Percentiles rank a stretch among this genome's conserved stretches.
Conservation (phyloP, 2,797 vertebrate genomes). For the Lepilemur ruficaudatus region DNA sequence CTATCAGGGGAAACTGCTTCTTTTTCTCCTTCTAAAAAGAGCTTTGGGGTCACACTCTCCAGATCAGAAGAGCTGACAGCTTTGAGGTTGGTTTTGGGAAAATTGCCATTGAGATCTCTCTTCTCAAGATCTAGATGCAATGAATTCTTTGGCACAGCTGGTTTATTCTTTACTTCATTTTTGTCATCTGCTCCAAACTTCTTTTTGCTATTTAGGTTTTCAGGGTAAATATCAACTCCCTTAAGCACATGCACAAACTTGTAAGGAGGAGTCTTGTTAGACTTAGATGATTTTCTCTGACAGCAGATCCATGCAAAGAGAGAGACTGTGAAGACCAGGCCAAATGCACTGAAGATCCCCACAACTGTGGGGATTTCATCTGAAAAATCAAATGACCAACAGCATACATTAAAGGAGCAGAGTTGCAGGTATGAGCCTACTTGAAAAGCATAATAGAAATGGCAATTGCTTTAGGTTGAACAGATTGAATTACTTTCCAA, state of each 20-base stretch:
- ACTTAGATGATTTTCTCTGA: conserved; percentile 95
- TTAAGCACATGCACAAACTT: conserved; percentile 99
- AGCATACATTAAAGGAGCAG: conserved; percentile 75
- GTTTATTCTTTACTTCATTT: conserved; percentile 86
- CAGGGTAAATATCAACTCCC: conserved; percentile 97
- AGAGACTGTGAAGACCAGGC: conserved; percentile 96
- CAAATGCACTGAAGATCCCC: conserved; percentile 95
- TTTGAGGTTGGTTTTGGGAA: conserved; percentile 92
- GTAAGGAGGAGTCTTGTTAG: conserved; percentile 95
- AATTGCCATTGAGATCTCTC: conserved; percentile 96
- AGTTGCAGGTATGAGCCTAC: background rate
- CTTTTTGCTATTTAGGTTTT: conserved; percentile 95
- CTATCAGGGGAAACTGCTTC: conserved; percentile 89
- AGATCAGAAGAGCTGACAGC: conserved; percentile 90
- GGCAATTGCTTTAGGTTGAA: background rate
- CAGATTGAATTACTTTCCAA: conserved; percentile 32
- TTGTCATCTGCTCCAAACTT: conserved; percentile 91
- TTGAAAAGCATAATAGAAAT: background rate
- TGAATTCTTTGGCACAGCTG: conserved; percentile 85
- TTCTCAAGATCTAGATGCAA: conserved; percentile 97
- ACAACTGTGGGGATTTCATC: conserved; percentile 95
- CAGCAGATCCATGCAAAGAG: conserved; percentile 99
- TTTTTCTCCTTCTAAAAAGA: conserved; percentile 88
- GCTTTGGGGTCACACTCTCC: conserved; percentile 90
- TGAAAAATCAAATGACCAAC: conserved; percentile 84